Evolutionary conservation across 2,797 vertebrate species (phyloP).

Genomic region (Paguma larvata): DNA sequence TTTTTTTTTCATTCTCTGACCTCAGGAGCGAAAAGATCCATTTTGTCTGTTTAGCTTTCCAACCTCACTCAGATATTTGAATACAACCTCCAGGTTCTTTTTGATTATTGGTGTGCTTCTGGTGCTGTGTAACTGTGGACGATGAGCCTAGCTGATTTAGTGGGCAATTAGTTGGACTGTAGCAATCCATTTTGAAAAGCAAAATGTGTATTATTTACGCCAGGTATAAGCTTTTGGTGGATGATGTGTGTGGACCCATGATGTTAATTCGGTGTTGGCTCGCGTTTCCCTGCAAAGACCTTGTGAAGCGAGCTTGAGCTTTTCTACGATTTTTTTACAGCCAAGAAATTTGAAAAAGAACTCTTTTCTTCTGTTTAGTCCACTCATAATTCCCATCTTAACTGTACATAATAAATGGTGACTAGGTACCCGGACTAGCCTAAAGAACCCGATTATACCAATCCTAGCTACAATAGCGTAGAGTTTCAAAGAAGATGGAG

Average conservation of each 20-base stretch:
- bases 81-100: background rate
- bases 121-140: background rate
- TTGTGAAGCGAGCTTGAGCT: background rate
- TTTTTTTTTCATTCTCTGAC: background rate
- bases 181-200: conserved; percentile 36
- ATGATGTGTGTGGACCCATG: background rate
- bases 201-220: background rate
- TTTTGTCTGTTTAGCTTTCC: background rate
- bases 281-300: conserved; percentile 24
- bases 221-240: background rate
- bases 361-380: background rate
- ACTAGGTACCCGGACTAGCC: background rate
- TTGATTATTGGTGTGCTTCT: background rate
- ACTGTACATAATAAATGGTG: background rate
- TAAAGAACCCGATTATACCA: background rate
- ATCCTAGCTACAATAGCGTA: background rate
- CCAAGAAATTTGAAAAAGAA: background rate
- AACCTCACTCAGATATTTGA: background rate
- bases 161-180: background rate
- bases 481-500: background rate
- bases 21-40: background rate
- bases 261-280: background rate
- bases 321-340: background rate
- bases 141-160: background rate
- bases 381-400: background rate